Base-by-base conservation (phyloP, 2,888 invertebrate species). In the Lasius platythorax region DNA sequence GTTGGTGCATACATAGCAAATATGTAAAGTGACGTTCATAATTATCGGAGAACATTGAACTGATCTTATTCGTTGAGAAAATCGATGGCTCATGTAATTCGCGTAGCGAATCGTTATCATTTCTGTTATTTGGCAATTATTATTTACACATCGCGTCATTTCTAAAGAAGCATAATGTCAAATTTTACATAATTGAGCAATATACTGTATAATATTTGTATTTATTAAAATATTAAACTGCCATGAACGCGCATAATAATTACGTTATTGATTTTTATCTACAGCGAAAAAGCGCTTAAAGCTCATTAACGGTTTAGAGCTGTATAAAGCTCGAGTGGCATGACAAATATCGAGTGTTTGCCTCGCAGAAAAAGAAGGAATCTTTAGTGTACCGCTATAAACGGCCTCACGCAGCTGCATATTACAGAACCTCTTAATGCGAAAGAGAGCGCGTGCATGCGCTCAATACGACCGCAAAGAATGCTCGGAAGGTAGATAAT, bases 401-500 rank as follows among this genome's bases (percentile, higher is more conserved):
- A 82, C 53, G n/a, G 53, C 53, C 53, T 53, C 8, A 53, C 15
- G n/a, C 76, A 18, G 37, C 46, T 40, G 74, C n/a, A 33, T 74
- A 82, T 75, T 82, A 82, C 64, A 30, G n/a, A 64, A n/a, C 23
- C 50, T 82, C n/a, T 82, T 75, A 53, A 73, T 63, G 63, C 63
- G 18, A 23, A 50, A 56, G 61, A 23, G 63, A 56, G 50, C 58
- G 68, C 50, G 70, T 66, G 66, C 53, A 40, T 78, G 53, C 53
- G 53, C 53, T 53, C 53, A 53, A 53, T 63, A 66, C 50, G n/a
- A 82, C 61, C 40, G 76, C 50, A 40, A 58, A 30, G 78, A 76
- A 82, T 78, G 78, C 76, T 37, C 64, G 78, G n/a, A 11, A 37
- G 64, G 37, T 40, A n/a, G 78, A 56, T 78, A 82, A 82, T 78